Evolutionary conservation across 2,113 vertebrate genomes (phyloP).

Genomic region (Leucoraja erinaceus): DNA sequence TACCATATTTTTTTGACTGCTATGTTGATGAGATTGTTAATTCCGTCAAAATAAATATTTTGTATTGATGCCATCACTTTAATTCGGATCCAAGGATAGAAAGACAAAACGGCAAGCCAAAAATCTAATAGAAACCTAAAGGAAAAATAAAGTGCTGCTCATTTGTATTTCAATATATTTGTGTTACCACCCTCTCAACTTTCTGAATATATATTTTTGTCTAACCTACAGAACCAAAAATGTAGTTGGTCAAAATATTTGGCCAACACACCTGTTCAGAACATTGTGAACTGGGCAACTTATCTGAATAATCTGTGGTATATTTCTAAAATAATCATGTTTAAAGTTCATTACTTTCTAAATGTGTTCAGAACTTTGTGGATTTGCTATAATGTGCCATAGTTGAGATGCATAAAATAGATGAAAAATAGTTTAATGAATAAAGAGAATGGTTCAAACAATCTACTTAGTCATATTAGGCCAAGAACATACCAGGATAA

Average conservation of each 20-base stretch:
- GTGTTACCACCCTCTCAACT: too few relatives aligned
- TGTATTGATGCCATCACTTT: not conserved
- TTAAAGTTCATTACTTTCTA: not conserved
- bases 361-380: not conserved
- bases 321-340: not conserved
- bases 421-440: too few relatives aligned
- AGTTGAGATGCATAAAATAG: too few relatives aligned
- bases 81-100: not conserved
- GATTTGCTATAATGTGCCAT: not conserved
- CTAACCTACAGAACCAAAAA: not conserved
- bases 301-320: not conserved
- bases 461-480: not conserved
- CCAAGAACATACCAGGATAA: not conserved
- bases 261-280: not conserved
- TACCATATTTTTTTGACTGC: too few relatives aligned
- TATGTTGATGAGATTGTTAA: too few relatives aligned
- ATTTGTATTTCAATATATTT: not conserved
- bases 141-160: not conserved
- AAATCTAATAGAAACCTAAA: not conserved
- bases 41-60: too few relatives aligned
- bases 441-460: not conserved
- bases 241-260: not conserved
- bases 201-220: not conserved
- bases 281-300: not conserved
- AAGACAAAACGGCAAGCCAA: not conserved